Conservation (phyloP, 1,140 invertebrate species). For the Apis florea region DNA sequence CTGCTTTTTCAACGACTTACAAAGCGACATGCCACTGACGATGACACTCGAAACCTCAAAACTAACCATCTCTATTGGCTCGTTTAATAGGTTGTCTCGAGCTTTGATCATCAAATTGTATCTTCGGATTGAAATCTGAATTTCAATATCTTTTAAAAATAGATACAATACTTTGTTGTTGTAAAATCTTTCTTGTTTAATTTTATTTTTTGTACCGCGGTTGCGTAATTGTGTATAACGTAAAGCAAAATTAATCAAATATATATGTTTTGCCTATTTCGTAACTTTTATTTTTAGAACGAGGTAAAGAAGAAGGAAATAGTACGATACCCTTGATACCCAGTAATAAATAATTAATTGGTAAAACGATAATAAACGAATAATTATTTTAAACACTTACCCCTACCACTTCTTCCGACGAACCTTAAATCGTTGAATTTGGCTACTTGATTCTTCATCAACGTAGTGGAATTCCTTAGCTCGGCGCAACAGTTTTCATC, state of each 20-base stretch:
- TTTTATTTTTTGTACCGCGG: background rate
- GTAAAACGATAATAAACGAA: no score
- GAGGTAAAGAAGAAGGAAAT: background rate
- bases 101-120: background rate
- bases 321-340: no score
- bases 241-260: background rate
- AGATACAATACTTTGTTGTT: no score
- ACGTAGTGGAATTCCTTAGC: constrained; percentile 92
- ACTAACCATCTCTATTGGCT: constrained; percentile 22
- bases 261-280: no score
- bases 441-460: constrained; percentile 97
- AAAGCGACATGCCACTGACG: constrained; percentile 26
- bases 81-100: background rate
- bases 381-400: constrained; percentile 81
- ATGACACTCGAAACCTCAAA: constrained; percentile 31
- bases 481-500: constrained; percentile 97
- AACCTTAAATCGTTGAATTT: constrained; percentile 98
- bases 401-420: constrained; percentile 96
- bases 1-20: constrained; percentile 34
- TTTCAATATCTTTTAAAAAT: background rate
- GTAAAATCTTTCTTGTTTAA: no score
- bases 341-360: background rate
- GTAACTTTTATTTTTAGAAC: background rate
- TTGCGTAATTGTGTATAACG: no score
- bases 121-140: background rate